phyloP scores from a whole-genome alignment of 2,797 vertebrate genomes.

The Artibeus jamaicensis region DNA sequence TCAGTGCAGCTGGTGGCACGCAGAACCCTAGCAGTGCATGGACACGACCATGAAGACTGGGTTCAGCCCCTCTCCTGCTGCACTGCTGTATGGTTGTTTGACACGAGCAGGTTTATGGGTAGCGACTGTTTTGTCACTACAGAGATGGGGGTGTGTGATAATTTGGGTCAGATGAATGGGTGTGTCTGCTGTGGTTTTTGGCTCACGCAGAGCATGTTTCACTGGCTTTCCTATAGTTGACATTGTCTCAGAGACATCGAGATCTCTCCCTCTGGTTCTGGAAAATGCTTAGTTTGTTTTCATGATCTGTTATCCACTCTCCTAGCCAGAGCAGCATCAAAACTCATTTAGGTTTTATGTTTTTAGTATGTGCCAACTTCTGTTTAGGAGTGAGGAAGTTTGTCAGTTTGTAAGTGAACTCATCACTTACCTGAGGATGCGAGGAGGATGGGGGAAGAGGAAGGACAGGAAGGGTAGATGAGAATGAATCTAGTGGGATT shows the following conservation, averaged over 20 bases:
- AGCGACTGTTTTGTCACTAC: background rate
- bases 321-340: background rate
- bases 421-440: background rate
- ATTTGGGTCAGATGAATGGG: conserved; percentile 52
- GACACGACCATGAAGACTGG: background rate
- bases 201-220: background rate
- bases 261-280: background rate
- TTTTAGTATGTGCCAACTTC: background rate
- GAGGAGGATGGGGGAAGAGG: background rate
- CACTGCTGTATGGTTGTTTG: background rate
- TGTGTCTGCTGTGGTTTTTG: conserved; percentile 50
- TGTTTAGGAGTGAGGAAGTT: background rate
- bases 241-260: background rate
- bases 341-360: background rate
- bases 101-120: background rate
- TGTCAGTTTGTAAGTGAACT: background rate
- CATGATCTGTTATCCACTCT: background rate
- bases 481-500: background rate
- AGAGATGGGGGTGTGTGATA: background rate
- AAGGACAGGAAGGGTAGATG: background rate
- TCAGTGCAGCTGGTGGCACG: background rate
- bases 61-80: background rate
- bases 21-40: background rate
- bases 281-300: conserved; percentile 28
- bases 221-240: background rate